A percentile compares a stretch with the other conserved stretches of the same genome.
phyloP scores from a whole-genome alignment of 2,888 invertebrate species.

The Heteromurus nitidus region DNA sequence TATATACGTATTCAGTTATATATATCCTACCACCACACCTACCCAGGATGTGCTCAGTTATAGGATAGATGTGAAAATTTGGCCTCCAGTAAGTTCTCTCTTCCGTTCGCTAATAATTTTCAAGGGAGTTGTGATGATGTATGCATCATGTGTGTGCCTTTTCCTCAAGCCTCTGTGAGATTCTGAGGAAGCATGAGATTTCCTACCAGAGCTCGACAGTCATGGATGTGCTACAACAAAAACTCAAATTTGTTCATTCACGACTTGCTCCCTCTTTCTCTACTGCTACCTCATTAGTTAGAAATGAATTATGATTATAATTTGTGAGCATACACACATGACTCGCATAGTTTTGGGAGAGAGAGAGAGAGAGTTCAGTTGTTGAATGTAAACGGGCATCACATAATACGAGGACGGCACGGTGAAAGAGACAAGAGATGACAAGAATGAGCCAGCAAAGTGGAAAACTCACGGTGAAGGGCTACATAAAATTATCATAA shows the following conservation, averaged over 20 bases:
- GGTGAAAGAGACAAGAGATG: conserved; percentile 20
- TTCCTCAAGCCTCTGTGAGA: neutral
- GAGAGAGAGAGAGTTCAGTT: neutral
- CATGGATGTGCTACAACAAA: neutral
- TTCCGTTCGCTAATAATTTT: conserved; percentile 11
- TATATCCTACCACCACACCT: too few relatives aligned
- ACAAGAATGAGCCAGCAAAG: conserved; percentile 57
- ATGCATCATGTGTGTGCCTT: neutral
- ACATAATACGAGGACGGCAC: conserved; percentile 28
- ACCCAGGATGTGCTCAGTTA: too few relatives aligned
- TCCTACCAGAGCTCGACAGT: too few relatives aligned
- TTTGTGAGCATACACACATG: conserved; percentile 1
- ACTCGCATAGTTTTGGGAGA: neutral
- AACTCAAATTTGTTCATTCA: conserved; percentile 3
- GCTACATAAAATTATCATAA: conserved; percentile 63
- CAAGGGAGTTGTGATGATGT: conserved; percentile 12
- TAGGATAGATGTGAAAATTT: too few relatives aligned
- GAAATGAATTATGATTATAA: conserved; percentile 30
- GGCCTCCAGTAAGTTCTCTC: too few relatives aligned
- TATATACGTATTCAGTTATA: too few relatives aligned
- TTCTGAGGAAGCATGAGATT: neutral
- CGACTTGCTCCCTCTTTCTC: neutral
- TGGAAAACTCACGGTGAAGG: conserved; percentile 58
- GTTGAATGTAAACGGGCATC: conserved; percentile 20
- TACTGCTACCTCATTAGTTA: conserved; percentile 34